Percentiles rank a stretch among this genome's conserved stretches.
Conservation (phyloP, 2,888 invertebrate species). For the Rambutsinella grinnellia region DNA sequence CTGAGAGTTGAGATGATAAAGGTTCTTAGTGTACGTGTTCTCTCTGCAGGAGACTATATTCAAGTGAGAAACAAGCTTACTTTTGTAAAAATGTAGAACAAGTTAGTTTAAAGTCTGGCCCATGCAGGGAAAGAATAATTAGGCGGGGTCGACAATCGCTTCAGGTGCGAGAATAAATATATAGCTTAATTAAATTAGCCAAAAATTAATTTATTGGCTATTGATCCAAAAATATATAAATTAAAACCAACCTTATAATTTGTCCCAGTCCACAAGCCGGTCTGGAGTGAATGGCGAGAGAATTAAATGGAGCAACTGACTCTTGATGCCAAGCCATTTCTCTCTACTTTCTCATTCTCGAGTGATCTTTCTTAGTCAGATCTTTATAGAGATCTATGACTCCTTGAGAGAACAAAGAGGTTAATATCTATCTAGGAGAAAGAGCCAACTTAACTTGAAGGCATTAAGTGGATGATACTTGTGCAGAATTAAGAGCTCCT, state of each 20-base stretch:
- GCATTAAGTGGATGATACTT: conserved; percentile 47
- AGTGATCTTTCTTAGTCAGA: conserved; percentile 32
- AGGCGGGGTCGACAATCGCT: background rate
- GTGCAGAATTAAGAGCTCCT: conserved; percentile 38
- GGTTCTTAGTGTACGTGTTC: too few species aligned
- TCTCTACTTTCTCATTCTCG: conserved; percentile 8
- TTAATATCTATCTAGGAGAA: background rate
- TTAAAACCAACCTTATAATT: too few species aligned
- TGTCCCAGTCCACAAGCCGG: too few species aligned
- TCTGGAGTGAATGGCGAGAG: too few species aligned
- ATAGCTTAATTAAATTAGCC: conserved; percentile 11
- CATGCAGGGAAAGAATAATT: background rate
- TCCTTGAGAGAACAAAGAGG: conserved; percentile 7
- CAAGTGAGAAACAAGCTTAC: background rate
- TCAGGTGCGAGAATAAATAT: background rate
- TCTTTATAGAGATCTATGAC: conserved; percentile 41
- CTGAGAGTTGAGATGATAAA: background rate
- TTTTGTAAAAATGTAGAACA: background rate
- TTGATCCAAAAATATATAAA: too few species aligned
- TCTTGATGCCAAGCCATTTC: conserved; percentile 10
- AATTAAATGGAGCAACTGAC: background rate
- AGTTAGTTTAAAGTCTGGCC: background rate
- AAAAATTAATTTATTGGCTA: too few species aligned
- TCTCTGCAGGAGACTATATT: background rate
- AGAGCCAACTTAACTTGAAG: background rate